Evolutionary conservation across 2,888 invertebrate genomes (phyloP).

Genomic region (Diloba caeruleocephala): DNA sequence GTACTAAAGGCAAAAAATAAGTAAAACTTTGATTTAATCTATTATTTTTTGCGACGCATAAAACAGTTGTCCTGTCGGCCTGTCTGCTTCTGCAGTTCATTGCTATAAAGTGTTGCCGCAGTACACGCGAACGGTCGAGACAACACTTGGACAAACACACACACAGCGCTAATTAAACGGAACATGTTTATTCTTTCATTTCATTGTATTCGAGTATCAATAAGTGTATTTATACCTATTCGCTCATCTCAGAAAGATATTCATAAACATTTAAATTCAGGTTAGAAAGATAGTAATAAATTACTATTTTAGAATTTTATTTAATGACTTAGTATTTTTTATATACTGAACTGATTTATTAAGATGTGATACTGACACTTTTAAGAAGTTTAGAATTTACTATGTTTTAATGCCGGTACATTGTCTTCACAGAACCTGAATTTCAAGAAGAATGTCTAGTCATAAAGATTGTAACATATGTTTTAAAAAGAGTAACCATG

Average conservation of each 20-base stretch:
- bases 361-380: no score
- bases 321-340: no score
- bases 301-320: no score
- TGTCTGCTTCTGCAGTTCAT: not conserved
- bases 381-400: no score
- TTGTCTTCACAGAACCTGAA: no score
- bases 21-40: no score
- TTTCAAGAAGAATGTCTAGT: no score
- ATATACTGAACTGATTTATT: no score
- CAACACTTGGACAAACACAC: conserved; percentile 43
- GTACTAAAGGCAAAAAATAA: no score
- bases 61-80: not conserved
- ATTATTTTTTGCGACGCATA: not conserved
- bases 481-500: no score
- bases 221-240: not conserved
- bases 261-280: not conserved
- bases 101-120: conserved; percentile 12
- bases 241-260: not conserved
- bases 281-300: not conserved
- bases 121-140: conserved; percentile 2
- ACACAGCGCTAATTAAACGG: conserved; percentile 31
- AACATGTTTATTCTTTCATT: conserved; percentile 13
- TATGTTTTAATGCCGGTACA: no score
- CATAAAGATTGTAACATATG: no score
- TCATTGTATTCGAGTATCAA: not conserved